Conservation (phyloP, 2,888 invertebrate genomes). For the Nomada flava region DNA sequence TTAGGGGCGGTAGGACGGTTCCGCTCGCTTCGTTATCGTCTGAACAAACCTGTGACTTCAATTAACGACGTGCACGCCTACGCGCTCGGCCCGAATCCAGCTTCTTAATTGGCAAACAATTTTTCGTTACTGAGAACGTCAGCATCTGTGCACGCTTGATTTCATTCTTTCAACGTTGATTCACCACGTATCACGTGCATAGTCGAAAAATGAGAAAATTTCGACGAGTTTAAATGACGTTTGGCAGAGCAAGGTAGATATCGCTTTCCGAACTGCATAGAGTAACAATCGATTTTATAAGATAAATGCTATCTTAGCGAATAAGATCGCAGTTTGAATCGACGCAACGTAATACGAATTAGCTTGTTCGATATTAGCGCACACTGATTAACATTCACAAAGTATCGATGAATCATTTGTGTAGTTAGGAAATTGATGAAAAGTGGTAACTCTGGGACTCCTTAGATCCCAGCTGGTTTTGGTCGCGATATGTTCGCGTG, state of each 20-base stretch:
- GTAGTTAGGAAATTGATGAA: no score
- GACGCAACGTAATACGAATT: no score
- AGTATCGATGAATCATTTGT: no score
- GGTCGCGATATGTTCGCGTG: no score
- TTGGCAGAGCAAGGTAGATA: not conserved
- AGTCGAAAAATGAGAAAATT: not conserved
- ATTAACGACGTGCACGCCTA: constrained; percentile 35
- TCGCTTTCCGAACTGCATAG: not conserved
- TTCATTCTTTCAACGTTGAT: not conserved
- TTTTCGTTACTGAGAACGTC: constrained; percentile 19
- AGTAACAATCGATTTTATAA: not conserved
- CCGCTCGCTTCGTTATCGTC: constrained; percentile 38
- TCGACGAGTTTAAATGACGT: not conserved
- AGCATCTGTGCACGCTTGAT: not conserved
- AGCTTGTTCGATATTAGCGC: no score
- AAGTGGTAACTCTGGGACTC: no score
- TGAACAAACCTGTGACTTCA: constrained; percentile 43
- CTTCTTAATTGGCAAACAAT: constrained; percentile 43
- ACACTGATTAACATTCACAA: no score
- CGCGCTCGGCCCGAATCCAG: constrained; percentile 24
- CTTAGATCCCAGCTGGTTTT: no score
- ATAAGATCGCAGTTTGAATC: not conserved
- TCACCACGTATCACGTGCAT: not conserved
- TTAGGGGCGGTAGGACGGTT: not conserved
- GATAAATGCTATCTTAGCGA: not conserved